Conservation (phyloP, 2,888 invertebrate genomes). For the Cheilosia soror region DNA sequence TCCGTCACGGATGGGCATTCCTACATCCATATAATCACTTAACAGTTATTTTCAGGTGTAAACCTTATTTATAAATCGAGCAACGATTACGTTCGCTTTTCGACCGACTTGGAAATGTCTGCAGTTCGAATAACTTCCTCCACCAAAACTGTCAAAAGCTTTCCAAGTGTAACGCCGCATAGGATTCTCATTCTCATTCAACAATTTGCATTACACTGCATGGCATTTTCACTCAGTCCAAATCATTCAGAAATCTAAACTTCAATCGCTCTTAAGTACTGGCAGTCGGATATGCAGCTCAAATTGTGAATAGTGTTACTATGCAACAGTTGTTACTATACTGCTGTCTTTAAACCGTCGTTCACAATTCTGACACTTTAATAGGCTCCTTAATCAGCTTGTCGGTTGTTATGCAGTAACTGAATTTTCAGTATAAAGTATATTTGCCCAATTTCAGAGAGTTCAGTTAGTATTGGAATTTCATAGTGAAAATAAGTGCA, state of each 20-base stretch:
- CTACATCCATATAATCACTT: too few relatives aligned
- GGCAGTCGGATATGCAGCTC: constrained; percentile 35
- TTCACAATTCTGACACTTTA: constrained; percentile 66
- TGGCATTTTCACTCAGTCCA: neutral
- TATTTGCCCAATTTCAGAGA: neutral
- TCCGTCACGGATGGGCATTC: too few relatives aligned
- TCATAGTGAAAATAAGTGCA: constrained; percentile 22
- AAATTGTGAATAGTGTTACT: constrained; percentile 38
- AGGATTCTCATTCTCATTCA: neutral
- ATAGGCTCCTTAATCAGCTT: constrained; percentile 40
- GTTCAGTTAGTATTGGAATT: constrained; percentile 37
- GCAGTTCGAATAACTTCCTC: neutral
- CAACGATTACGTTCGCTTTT: too few relatives aligned
- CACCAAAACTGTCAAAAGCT: neutral
- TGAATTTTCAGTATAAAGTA: neutral
- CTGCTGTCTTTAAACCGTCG: constrained; percentile 42
- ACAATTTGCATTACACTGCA: too few relatives aligned
- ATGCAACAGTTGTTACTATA: constrained; percentile 6
- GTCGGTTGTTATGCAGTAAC: constrained; percentile 22
- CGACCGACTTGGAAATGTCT: too few relatives aligned
- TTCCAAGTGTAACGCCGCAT: neutral
- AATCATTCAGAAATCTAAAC: neutral
- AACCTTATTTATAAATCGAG: too few relatives aligned
- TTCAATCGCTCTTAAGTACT: neutral
- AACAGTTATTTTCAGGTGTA: too few relatives aligned